Evolutionary conservation across 2,888 invertebrate genomes (phyloP).

Genomic region (Watsonalla cultraria): DNA sequence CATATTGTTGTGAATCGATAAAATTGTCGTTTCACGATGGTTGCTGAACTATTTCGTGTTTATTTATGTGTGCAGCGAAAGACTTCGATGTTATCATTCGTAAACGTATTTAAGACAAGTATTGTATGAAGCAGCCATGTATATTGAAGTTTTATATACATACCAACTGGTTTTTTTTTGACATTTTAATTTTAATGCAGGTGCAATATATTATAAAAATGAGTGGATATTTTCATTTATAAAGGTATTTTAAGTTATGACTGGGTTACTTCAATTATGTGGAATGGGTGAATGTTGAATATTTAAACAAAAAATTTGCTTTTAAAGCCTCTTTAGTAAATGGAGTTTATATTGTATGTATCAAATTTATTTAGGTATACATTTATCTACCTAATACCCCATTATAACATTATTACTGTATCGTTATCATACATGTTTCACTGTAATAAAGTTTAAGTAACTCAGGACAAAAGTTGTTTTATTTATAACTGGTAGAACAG

Average conservation of each 20-base stretch:
- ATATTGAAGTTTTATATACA: neutral
- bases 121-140: neutral
- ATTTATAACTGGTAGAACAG: neutral
- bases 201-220: neutral
- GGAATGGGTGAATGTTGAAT: too few species aligned
- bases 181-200: neutral
- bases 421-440: conserved; percentile 8
- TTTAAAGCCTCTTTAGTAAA: neutral
- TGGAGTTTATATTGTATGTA: neutral
- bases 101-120: neutral
- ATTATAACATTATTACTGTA: neutral
- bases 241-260: neutral
- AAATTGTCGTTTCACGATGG: too few species aligned
- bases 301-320: too few species aligned
- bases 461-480: neutral
- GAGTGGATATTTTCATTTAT: neutral
- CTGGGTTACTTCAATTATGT: neutral
- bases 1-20: too few species aligned
- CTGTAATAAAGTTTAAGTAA: conserved; percentile 1
- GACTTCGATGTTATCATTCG: too few species aligned
- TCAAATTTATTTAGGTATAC: neutral
- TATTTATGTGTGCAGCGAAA: too few species aligned
- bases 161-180: neutral
- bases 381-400: neutral
- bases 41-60: too few species aligned